phyloP scores from a whole-genome alignment of 1,140 invertebrate genomes.

The Manduca sexta region DNA sequence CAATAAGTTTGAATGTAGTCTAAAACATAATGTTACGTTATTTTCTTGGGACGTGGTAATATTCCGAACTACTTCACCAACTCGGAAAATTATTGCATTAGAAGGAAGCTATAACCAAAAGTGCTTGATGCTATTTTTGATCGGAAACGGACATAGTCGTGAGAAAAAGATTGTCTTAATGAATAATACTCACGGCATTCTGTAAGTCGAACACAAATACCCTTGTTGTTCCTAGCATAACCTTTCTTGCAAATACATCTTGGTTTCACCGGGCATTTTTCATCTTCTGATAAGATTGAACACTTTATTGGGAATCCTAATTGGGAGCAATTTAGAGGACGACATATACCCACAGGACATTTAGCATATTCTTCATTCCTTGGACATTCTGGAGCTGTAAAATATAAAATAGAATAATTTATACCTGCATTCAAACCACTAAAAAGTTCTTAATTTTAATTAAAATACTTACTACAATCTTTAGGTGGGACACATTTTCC shows the following conservation, averaged over 20 bases:
- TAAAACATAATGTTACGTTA: too few relatives aligned
- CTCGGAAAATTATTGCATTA: too few relatives aligned
- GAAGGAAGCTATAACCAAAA: too few relatives aligned
- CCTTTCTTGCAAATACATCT: conserved; percentile 24
- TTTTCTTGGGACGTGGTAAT: too few relatives aligned
- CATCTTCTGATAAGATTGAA: not conserved
- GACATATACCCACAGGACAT: conserved; percentile 9
- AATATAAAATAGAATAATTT: not conserved
- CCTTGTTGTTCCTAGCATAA: conserved; percentile 21
- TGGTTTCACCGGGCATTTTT: conserved; percentile 8
- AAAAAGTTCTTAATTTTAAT: too few relatives aligned
- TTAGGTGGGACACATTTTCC: conserved; percentile 22
- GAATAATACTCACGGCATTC: conserved; percentile 23
- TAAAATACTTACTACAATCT: conserved; percentile 26
- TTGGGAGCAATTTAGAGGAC: conserved; percentile 15
- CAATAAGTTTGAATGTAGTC: too few relatives aligned
- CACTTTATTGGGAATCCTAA: conserved; percentile 15
- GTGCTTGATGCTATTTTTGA: too few relatives aligned
- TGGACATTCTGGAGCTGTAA: conserved; percentile 9
- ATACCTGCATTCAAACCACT: too few relatives aligned
- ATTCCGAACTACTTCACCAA: too few relatives aligned
- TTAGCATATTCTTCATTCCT: conserved; percentile 8
- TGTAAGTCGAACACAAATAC: conserved; percentile 22
- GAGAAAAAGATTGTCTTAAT: too few relatives aligned
- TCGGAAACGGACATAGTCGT: too few relatives aligned